Evolutionary conservation across 2,888 invertebrate species (phyloP).

Genomic region (Callosobruchus maculatus): DNA sequence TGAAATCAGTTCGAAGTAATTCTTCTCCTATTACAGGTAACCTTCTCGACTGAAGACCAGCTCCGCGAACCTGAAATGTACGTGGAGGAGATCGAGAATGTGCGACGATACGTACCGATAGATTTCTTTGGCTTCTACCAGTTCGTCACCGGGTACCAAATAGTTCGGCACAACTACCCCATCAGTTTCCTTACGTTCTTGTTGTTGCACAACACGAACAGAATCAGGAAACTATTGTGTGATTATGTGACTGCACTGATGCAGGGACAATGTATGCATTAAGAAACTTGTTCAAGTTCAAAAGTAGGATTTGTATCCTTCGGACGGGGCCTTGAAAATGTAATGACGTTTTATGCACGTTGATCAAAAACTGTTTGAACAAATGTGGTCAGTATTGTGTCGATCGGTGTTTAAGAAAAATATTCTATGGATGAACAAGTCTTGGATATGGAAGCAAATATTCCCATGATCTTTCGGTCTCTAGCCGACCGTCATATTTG

Average conservation of each 20-base stretch:
- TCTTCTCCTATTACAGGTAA: not conserved
- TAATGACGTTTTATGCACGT: too few species aligned
- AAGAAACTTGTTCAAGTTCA: not conserved
- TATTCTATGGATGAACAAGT: too few species aligned
- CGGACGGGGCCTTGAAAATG: too few species aligned
- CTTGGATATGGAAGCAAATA: too few species aligned
- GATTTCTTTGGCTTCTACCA: constrained; percentile 35
- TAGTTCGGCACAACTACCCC: constrained; percentile 32
- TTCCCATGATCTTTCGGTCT: too few species aligned
- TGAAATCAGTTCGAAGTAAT: too few species aligned
- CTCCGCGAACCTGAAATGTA: constrained; percentile 31
- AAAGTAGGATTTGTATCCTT: too few species aligned
- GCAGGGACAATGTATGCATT: not conserved
- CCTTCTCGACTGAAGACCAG: constrained; percentile 26
- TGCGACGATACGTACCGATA: constrained; percentile 26
- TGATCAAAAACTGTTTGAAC: too few species aligned
- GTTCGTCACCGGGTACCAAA: constrained; percentile 38
- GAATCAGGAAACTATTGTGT: constrained; percentile 25
- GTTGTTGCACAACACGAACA: constrained; percentile 36
- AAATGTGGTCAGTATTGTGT: too few species aligned
- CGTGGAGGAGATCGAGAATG: constrained; percentile 30
- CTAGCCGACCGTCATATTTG: too few species aligned
- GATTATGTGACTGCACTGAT: constrained; percentile 20
- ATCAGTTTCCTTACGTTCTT: constrained; percentile 38
- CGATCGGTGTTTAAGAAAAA: too few species aligned